Evolutionary conservation across 1,140 invertebrate species (phyloP).

Genomic region (Drosophila virilis): DNA sequence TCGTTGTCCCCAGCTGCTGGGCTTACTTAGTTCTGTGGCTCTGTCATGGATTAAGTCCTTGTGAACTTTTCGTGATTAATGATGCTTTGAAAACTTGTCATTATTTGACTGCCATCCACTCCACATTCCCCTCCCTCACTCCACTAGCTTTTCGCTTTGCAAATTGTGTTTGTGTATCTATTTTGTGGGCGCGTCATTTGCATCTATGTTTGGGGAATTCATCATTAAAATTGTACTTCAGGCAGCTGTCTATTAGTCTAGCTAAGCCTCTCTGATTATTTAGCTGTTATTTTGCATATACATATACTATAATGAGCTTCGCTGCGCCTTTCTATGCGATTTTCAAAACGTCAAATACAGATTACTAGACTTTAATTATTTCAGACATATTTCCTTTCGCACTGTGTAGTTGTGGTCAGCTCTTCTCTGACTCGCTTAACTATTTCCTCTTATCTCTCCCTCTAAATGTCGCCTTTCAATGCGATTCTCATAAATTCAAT

Average conservation of each 20-base stretch:
- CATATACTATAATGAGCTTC: no score
- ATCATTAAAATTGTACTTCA: constrained; percentile 5
- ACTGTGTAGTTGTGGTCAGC: background rate
- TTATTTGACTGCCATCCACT: constrained; percentile 20
- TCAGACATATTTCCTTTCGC: no score
- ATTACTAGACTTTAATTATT: no score
- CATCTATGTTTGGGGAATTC: constrained; percentile 17
- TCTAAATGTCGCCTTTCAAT: background rate
- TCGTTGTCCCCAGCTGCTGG: constrained; percentile 5
- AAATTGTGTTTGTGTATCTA: no score
- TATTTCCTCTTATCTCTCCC: background rate
- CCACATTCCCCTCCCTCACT: background rate
- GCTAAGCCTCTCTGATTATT: background rate
- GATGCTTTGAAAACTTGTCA: constrained; percentile 68
- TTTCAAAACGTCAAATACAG: no score
- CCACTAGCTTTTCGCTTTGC: background rate
- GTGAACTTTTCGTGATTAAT: constrained; percentile 74
- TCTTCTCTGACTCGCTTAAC: background rate
- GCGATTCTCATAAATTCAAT: background rate
- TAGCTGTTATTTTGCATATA: no score
- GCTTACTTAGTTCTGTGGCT: constrained; percentile 48
- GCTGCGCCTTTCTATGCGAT: no score
- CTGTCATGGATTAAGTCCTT: constrained; percentile 66
- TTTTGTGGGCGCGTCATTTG: constrained; percentile 14
- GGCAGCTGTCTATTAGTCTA: background rate